Evolutionary conservation across 92 coral and sea anemone species (phyloP), one percentile per base, ranked within the genome.

Genomic region (Phenganax stokvisi): DNA sequence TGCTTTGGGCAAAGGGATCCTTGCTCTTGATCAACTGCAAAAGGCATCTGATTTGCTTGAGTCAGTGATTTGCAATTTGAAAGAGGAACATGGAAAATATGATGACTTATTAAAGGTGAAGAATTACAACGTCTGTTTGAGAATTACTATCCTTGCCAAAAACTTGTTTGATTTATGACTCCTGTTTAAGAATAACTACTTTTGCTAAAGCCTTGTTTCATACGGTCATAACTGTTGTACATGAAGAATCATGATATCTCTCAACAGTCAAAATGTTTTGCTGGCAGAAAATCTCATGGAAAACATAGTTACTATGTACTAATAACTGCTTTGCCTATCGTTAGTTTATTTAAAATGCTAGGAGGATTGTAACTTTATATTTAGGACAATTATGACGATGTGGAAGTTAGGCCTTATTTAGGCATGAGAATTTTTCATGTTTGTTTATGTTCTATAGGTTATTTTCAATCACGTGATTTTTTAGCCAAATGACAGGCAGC

Each of bases 1-100:
- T 6, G 63, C 83, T 9, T 60, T 79, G 10, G 83, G 47, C 12
- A 64, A 44, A 16, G 74, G 83, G 7, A 51, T 79, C 29, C 83
- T 79, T 79, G 83, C 74, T 0, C 73, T 79, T 53, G 74, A 65
- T 16, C 67, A 79, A 64, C 31, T 79, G 37, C 56, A 79, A 7
- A 63, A 64, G 17, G 83, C 30, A 2, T 79, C 83, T 9, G 83
- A 79, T 6, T 79, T 63, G 15, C 54, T 79, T 8, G 74, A 79
- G 6, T 31, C 67, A 47, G 83, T 79, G 8, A 79, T 79, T 52
- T 79, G 83, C 56, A 79, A 61, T 29, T 79, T 79, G 69, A 79
- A 64, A 20, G 60, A 63, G 25, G 83, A 79, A 20, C 73, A 79
- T 62, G 83, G 62, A 10, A 79, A 79, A 47, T 64, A 79, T 64